Evolutionary conservation across 2,797 vertebrate species (phyloP).

Genomic region (Melanotaenia maccullochi): DNA sequence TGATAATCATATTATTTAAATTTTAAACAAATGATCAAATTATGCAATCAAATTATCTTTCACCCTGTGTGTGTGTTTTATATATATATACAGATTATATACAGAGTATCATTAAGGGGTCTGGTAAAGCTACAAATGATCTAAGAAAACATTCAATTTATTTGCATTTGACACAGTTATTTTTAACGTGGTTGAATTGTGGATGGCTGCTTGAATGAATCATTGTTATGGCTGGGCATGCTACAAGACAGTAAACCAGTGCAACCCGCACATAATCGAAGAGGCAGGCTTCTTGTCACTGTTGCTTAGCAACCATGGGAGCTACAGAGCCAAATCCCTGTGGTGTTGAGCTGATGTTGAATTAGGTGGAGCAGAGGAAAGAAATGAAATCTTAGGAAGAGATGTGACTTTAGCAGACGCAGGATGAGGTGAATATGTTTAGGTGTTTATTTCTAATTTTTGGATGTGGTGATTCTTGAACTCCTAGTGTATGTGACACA

Average conservation of each 20-base stretch:
- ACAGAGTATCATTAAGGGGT: slow-evolving; percentile 19
- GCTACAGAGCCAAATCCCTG: slow-evolving; percentile 81
- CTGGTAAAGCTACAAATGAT: slow-evolving; percentile 27
- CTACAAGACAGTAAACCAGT: slow-evolving; percentile 74
- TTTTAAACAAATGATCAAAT: no score
- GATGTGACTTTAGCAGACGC: slow-evolving; percentile 50
- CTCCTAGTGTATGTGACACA: slow-evolving; percentile 15
- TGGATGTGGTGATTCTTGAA: slow-evolving; percentile 33
- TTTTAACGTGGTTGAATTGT: slow-evolving; percentile 27
- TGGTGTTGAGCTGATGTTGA: slow-evolving; percentile 79
- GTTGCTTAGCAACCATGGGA: slow-evolving; percentile 85
- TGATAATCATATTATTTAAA: no score
- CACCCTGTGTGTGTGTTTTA: no score
- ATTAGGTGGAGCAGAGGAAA: slow-evolving; percentile 70
- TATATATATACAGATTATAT: no score
- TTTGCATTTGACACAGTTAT: slow-evolving; percentile 49
- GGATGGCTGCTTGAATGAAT: slow-evolving; percentile 55
- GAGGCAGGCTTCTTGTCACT: slow-evolving; percentile 84
- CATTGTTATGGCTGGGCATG: slow-evolving; percentile 77
- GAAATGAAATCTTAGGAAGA: slow-evolving; percentile 66
- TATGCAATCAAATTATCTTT: no score
- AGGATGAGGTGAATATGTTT: slow-evolving; percentile 42
- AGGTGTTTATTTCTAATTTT: slow-evolving; percentile 53
- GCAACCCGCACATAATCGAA: slow-evolving; percentile 65
- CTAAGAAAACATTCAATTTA: slow-evolving; percentile 15